phyloP scores from a whole-genome alignment of 2,113 vertebrate species.

The Perca fluviatilis region DNA sequence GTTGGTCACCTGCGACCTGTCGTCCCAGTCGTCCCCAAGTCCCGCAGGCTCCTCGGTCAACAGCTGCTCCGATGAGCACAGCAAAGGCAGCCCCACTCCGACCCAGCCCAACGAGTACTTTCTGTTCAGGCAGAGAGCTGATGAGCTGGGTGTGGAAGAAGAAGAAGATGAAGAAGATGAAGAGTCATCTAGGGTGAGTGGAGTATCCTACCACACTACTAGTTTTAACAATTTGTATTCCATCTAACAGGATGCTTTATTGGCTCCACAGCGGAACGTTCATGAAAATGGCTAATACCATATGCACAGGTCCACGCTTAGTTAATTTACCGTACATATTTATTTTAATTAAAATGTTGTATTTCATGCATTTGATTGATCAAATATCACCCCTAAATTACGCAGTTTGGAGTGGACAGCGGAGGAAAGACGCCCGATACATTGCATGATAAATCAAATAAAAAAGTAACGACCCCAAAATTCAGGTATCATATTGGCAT shows the following conservation, averaged over 20 bases:
- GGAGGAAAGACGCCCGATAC: no score
- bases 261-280: no score
- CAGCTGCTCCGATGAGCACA: slow-evolving; percentile 95
- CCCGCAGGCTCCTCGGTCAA: slow-evolving; percentile 93
- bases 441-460: no score
- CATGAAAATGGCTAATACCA: background rate
- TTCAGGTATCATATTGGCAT: background rate
- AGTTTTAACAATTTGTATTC: background rate
- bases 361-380: background rate
- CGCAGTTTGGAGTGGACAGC: no score
- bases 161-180: slow-evolving; percentile 27
- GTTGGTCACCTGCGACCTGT: slow-evolving; percentile 96
- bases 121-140: slow-evolving; percentile 89
- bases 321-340: background rate
- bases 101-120: slow-evolving; percentile 94
- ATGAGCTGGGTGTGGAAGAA: slow-evolving; percentile 66
- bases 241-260: background rate
- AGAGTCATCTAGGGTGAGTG: slow-evolving; percentile 55
- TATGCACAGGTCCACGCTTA: background rate
- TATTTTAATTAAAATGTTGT: background rate
- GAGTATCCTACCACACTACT: background rate
- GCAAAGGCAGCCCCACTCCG: slow-evolving; percentile 88
- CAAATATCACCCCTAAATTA: no score
- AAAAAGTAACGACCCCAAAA: background rate
- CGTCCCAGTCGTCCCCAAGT: slow-evolving; percentile 96